phyloP scores from a whole-genome alignment of 2,888 invertebrate species.

The Branchellion lobata region DNA sequence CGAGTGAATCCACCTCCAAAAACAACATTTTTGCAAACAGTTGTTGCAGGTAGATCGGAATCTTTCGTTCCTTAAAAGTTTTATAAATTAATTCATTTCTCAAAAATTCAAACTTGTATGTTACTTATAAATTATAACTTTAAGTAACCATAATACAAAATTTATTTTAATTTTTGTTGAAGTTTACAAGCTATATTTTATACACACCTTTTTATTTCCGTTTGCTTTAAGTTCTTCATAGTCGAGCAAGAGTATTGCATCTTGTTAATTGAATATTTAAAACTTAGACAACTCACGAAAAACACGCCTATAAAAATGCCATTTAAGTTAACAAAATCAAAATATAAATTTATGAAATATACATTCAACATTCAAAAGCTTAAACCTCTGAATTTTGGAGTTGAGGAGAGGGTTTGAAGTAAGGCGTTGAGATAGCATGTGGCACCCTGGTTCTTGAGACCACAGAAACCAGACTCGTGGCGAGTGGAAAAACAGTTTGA shows the following conservation, averaged over 20 bases:
- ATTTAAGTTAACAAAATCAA: not conserved
- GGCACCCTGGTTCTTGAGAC: constrained; percentile 62
- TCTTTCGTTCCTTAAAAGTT: constrained; percentile 60
- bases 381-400: constrained; percentile 62
- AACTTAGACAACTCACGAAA: not conserved
- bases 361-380: not conserved
- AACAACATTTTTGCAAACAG: constrained; percentile 60
- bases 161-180: too few species aligned
- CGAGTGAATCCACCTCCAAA: constrained; percentile 59
- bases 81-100: too few species aligned
- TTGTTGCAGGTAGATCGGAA: constrained; percentile 61
- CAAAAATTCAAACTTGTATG: too few species aligned
- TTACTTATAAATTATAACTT: too few species aligned
- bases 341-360: not conserved
- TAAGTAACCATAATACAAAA: too few species aligned
- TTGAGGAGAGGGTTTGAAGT: constrained; percentile 61
- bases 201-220: constrained; percentile 1
- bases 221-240: constrained; percentile 6
- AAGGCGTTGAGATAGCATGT: constrained; percentile 63
- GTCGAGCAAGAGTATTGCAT: not conserved
- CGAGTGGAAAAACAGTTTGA: constrained; percentile 33
- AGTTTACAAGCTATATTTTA: constrained; percentile 7
- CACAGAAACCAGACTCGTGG: constrained; percentile 51
- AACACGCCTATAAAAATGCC: not conserved
- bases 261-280: not conserved